phyloP scores from a whole-genome alignment of 2,888 invertebrate species.

The Pachycephus smyrnensis region DNA sequence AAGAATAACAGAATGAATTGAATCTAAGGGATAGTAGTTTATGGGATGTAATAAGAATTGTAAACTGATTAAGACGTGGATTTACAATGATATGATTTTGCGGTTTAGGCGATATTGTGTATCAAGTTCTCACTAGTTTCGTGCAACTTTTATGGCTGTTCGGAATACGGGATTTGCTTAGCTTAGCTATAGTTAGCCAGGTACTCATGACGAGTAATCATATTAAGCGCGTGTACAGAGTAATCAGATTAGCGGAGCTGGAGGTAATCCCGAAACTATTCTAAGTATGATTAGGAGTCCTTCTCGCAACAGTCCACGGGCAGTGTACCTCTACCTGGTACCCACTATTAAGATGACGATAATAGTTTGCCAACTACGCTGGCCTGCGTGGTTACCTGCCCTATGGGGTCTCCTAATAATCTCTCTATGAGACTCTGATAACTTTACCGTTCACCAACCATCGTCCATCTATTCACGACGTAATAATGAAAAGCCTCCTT shows the following conservation, averaged over 20 bases:
- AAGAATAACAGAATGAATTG: neutral
- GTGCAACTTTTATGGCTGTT: constrained; percentile 56
- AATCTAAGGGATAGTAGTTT: neutral
- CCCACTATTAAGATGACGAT: constrained; percentile 65
- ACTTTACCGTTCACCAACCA: constrained; percentile 43
- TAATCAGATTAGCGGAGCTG: constrained; percentile 67
- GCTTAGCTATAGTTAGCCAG: constrained; percentile 57
- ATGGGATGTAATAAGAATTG: neutral
- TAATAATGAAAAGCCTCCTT: neutral
- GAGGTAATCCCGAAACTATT: constrained; percentile 67
- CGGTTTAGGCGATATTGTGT: neutral
- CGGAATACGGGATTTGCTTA: constrained; percentile 57
- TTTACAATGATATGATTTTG: neutral
- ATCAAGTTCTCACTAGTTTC: neutral
- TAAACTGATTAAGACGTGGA: neutral
- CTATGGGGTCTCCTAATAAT: constrained; percentile 65
- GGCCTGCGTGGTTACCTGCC: constrained; percentile 63
- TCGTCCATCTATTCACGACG: neutral
- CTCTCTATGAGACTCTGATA: constrained; percentile 64
- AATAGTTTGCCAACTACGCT: constrained; percentile 67
- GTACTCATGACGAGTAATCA: constrained; percentile 67
- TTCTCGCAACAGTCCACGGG: constrained; percentile 56
- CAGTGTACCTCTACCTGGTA: constrained; percentile 55
- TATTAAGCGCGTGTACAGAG: constrained; percentile 67
- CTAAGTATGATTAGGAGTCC: constrained; percentile 68